A percentile compares a stretch with the other conserved stretches of the same genome.
Evolutionary conservation across 2,888 invertebrate genomes (phyloP).

Genomic region (Synergus japonicus): DNA sequence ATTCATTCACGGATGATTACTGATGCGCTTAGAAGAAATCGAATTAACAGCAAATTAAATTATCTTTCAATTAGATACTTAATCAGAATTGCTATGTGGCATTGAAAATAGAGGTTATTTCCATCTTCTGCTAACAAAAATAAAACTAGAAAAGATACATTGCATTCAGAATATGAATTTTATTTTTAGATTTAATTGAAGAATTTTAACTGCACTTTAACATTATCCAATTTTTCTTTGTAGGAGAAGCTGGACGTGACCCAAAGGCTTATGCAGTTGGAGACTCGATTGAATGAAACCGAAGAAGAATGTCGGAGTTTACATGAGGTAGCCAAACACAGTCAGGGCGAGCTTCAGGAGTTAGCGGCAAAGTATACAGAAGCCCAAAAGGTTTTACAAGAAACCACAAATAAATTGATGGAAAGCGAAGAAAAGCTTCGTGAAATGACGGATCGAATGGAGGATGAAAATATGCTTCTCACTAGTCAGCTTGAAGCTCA

Average conservation of each 20-base stretch:
- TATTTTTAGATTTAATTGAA: not conserved
- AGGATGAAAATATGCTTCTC: constrained; percentile 68
- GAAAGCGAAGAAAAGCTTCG: constrained; percentile 68
- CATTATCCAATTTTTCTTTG: not conserved
- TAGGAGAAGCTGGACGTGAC: constrained; percentile 68
- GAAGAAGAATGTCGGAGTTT: constrained; percentile 73
- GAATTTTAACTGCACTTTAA: not conserved
- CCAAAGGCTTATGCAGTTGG: constrained; percentile 65
- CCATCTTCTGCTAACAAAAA: not conserved
- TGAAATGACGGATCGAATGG: constrained; percentile 64
- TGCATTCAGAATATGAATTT: not conserved
- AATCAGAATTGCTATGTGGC: not conserved
- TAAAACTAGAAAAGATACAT: not conserved
- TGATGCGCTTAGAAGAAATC: not conserved
- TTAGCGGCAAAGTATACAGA: constrained; percentile 71
- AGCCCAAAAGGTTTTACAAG: constrained; percentile 69
- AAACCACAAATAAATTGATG: constrained; percentile 66
- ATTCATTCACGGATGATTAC: constrained; percentile 2
- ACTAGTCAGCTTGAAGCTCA: constrained; percentile 66
- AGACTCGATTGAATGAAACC: constrained; percentile 68
- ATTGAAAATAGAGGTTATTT: not conserved
- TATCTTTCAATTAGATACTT: not conserved
- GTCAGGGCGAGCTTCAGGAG: constrained; percentile 70
- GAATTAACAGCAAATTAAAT: not conserved
- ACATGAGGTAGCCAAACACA: constrained; percentile 69